Evolutionary conservation across 2,797 vertebrate species (phyloP), one percentile per base, ranked within the genome.

Genomic region (Notolepis coatsorum): DNA sequence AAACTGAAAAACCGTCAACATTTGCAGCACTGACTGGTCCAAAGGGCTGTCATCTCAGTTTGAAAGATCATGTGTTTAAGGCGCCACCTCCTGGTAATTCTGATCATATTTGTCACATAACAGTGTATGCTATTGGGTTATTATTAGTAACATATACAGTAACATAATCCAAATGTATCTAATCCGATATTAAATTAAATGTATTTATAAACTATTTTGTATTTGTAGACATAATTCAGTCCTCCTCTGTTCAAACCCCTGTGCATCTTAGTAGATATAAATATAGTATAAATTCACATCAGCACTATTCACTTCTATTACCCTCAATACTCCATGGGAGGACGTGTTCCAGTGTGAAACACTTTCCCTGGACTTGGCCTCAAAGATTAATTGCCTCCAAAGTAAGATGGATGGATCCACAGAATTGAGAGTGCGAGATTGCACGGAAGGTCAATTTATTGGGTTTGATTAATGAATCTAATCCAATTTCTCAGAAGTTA

Each of bases 11-110:
- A 13, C 7, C 43, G 23, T 23, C 5, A 12, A n/a, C 6, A 27
- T 46, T 0, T 25, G 15, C 21, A 50, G 21, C 5, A 4, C 10
- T 12, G n/a, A 8, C 8, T 66, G 20, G 42, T 49, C 20, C 57
- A 21, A n/a, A n/a, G n/a, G n/a, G n/a, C n/a, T n/a, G 4, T 20
- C 60, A 23, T n/a, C 9, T 61, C 2, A 9, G 18, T 12, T 54
- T 4, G 5, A 5, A 45, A 45, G 20, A 27, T 43, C 1, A 13
- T 35, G 25, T 38, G 68, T 38, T 73, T 88, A 63, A 75, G 75
- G 77, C 82, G 81, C 89, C 90, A 87, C 67, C 91, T 88, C 35
- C 73, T 90, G 91, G 82, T 77, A 7, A 41, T 7, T 61, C 0
- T 62, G 1, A 4, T 42, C 17, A 67, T 23, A 8, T 49, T 45